These are phyloP conservation scores for Metacarcinus magister DNA, from an alignment of 2,888 invertebrate genomes.

Conservation along the genomic window DNA sequence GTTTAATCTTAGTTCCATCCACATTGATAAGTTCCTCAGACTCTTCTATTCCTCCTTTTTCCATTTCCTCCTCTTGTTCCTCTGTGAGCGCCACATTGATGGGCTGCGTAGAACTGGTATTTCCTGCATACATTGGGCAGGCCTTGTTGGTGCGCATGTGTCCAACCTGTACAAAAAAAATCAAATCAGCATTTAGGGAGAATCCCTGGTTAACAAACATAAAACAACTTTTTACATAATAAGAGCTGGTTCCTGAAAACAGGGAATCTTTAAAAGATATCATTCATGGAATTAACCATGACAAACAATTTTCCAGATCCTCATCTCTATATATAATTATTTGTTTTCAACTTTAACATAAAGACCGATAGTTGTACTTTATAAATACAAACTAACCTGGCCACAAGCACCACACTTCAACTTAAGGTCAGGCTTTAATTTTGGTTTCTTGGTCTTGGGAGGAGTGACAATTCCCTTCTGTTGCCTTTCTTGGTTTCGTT, in stretches of 20 bases:
- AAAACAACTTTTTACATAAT: neutral
- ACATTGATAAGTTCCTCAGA: constrained; percentile 94
- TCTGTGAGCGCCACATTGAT: constrained; percentile 91
- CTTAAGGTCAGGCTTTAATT: constrained; percentile 94
- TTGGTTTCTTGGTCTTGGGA: constrained; percentile 86
- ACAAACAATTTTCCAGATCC: neutral
- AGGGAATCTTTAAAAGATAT: neutral
- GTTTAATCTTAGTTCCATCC: constrained; percentile 96
- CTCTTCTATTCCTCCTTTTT: constrained; percentile 88
- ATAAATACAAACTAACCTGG: constrained; percentile 86
- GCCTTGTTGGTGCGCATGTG: constrained; percentile 97
- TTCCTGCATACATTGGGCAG: constrained; percentile 95
- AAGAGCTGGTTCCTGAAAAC: neutral
- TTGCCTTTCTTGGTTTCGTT: constrained; percentile 92
- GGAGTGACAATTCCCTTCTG: constrained; percentile 83
- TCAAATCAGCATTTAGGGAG: constrained; percentile 61
- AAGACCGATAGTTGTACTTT: neutral
- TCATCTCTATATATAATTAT: neutral
- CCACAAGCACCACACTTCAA: constrained; percentile 99
- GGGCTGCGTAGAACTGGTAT: constrained; percentile 85
- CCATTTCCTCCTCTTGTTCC: constrained; percentile 91
- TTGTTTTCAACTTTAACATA: neutral
- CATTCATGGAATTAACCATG: neutral
- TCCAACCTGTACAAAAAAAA: constrained; percentile 87
- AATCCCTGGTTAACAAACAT: neutral